These are phyloP conservation scores for Podilymbus podiceps DNA, from an alignment of 2,113 vertebrate species.

Conservation along the genomic window DNA sequence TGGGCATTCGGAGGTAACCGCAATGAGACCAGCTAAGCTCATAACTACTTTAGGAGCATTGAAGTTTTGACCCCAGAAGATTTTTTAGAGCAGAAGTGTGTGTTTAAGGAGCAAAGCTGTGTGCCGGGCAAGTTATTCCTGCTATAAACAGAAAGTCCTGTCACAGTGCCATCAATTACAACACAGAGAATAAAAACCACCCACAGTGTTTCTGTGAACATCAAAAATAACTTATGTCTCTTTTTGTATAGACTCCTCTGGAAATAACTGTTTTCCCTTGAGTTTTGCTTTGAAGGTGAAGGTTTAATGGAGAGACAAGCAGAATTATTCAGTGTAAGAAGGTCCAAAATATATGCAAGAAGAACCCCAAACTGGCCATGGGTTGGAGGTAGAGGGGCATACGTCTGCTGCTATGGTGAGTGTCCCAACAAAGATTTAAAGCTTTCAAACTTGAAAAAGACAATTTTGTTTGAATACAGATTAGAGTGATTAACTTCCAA, in stretches of 20 bases:
- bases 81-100: background rate
- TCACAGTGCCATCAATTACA: background rate
- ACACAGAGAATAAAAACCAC: background rate
- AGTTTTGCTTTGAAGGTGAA: background rate
- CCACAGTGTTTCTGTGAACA: background rate
- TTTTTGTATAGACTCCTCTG: background rate
- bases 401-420: background rate
- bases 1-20: background rate
- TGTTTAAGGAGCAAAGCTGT: background rate
- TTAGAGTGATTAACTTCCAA: background rate
- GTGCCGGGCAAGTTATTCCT: background rate
- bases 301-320: background rate
- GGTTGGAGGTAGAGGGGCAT: background rate
- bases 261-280: background rate
- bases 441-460: background rate
- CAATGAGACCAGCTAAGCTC: background rate
- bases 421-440: background rate
- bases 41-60: background rate
- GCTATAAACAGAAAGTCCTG: background rate
- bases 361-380: rapidly evolving
- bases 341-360: background rate
- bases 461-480: background rate
- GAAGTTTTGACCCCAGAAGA: background rate
- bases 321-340: background rate
- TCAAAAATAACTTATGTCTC: background rate